phyloP scores from a whole-genome alignment of 2,113 vertebrate genomes.

The Sterrhoptilus dennistouni region DNA sequence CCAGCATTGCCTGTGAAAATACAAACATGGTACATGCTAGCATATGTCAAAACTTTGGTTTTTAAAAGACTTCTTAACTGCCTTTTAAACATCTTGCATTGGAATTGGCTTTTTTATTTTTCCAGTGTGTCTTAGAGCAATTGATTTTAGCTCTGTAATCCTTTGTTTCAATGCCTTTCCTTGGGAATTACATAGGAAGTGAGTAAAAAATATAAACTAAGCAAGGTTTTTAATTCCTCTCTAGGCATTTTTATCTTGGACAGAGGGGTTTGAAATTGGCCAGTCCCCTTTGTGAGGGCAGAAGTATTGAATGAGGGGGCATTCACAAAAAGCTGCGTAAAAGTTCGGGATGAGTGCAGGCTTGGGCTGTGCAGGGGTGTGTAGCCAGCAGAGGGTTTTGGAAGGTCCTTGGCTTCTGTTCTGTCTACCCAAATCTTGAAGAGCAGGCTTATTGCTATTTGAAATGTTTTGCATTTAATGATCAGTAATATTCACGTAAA shows the following conservation, averaged over 20 bases:
- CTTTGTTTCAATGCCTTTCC: not conserved
- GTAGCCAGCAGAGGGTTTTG: not conserved
- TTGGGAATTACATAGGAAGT: not conserved
- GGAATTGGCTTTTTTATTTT: not conserved
- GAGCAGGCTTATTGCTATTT: not conserved
- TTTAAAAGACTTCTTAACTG: not conserved
- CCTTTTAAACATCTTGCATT: not conserved
- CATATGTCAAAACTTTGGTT: not conserved
- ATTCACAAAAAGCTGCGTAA: not conserved
- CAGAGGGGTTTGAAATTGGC: not conserved
- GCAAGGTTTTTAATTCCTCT: not conserved
- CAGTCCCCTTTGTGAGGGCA: not conserved
- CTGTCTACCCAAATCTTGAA: not conserved
- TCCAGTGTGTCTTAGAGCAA: not conserved
- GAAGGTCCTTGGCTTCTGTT: not conserved
- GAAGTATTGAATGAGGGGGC: not conserved
- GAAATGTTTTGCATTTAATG: not conserved
- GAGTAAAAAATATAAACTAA: not conserved
- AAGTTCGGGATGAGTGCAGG: not conserved
- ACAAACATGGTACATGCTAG: not conserved
- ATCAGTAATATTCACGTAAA: not conserved
- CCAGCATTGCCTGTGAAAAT: not conserved
- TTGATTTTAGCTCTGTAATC: not conserved
- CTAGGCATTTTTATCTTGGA: not conserved
- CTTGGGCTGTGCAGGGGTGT: not conserved